These are phyloP conservation scores for Perca flavescens DNA, from an alignment of 2,113 vertebrate genomes.

Conservation along the genomic window DNA sequence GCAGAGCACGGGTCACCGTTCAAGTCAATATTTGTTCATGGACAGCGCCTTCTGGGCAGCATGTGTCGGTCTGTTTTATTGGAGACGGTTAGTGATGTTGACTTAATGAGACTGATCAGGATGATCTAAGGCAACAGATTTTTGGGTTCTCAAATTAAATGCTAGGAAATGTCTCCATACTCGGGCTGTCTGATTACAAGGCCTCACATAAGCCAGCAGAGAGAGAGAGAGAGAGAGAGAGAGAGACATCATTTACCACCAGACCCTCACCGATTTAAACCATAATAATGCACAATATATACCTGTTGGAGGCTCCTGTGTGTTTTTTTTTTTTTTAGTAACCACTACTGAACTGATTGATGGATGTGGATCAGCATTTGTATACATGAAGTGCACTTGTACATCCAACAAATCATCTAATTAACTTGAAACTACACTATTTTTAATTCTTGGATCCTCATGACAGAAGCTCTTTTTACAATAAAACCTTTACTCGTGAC, in stretches of 20 bases:
- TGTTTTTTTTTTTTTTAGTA: no score
- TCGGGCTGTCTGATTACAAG: neutral
- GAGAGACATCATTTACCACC: no score
- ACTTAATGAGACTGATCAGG: neutral
- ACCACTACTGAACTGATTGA: no score
- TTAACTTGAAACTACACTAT: neutral
- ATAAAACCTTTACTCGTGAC: neutral
- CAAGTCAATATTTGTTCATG: constrained; percentile 67
- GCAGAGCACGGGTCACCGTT: constrained; percentile 22
- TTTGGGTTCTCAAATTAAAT: neutral
- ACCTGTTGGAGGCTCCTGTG: no score
- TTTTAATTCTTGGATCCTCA: no score
- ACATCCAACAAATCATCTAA: neutral
- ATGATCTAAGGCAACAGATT: neutral
- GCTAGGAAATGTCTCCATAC: no score
- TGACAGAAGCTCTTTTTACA: neutral
- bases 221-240: no score
- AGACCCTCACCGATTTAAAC: no score
- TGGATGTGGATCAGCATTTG: neutral
- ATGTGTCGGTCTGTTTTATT: constrained; percentile 8
- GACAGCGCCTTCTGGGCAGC: neutral
- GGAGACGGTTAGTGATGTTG: neutral
- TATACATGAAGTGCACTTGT: neutral
- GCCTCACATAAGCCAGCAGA: neutral
- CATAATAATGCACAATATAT: no score